Conservation (phyloP, 2,888 invertebrate species). For the Amorpha juglandis region DNA sequence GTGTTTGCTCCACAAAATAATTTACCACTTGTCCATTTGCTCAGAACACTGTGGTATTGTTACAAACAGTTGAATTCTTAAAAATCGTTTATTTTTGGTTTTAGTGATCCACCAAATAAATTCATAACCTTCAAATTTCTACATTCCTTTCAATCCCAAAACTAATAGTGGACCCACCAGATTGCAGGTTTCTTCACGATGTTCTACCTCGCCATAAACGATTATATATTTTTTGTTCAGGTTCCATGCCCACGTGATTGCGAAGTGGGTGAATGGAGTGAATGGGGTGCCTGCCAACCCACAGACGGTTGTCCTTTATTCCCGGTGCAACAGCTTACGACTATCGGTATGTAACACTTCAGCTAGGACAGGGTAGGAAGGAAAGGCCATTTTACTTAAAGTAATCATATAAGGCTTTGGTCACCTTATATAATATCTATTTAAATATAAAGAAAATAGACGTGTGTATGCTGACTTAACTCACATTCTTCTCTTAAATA, state of each 20-base stretch:
- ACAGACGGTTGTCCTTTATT: slow-evolving; percentile 79
- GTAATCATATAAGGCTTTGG: neutral
- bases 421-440: too few species aligned
- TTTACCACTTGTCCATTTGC: neutral
- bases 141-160: too few species aligned
- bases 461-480: too few species aligned
- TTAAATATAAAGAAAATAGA: too few species aligned
- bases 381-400: too few species aligned
- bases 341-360: slow-evolving; percentile 61
- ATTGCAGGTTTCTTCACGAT: too few species aligned
- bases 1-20: neutral
- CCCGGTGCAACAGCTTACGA: slow-evolving; percentile 78
- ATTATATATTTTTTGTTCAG: slow-evolving; percentile 44
- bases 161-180: too few species aligned
- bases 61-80: neutral
- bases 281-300: slow-evolving; percentile 86
- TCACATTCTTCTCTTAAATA: neutral
- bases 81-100: neutral
- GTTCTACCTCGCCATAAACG: too few species aligned
- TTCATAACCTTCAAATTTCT: too few species aligned
- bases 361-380: too few species aligned
- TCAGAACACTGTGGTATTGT: neutral
- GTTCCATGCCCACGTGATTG: slow-evolving; percentile 86
- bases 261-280: slow-evolving; percentile 84
- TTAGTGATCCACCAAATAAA: too few species aligned